Conservation (phyloP, 2,797 vertebrate species). For the Girardinus metallicus region DNA sequence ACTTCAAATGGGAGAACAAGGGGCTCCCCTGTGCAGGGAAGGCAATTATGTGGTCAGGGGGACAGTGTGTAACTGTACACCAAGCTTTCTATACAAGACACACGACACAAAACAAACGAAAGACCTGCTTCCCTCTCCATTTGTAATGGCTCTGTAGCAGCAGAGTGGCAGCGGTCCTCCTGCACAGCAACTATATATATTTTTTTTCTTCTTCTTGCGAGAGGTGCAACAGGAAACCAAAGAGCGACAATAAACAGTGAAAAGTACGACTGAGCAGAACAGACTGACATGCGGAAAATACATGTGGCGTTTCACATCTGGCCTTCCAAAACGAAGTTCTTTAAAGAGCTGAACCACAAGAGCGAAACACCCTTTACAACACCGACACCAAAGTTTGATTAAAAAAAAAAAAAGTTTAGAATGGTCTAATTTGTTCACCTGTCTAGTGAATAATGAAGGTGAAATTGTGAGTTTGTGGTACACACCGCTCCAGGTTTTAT, state of each 20-base stretch:
- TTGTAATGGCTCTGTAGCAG: slow-evolving; percentile 49
- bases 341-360: slow-evolving; percentile 22
- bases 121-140: slow-evolving; percentile 28
- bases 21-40: slow-evolving; percentile 63
- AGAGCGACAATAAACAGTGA: slow-evolving; percentile 23
- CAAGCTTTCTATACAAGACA: slow-evolving; percentile 56
- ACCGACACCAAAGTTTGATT: no score
- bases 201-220: slow-evolving; percentile 16
- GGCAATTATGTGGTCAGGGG: slow-evolving; percentile 64
- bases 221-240: slow-evolving; percentile 19
- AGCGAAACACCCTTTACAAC: slow-evolving; percentile 9
- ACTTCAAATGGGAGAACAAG: slow-evolving; percentile 70
- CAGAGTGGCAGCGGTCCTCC: slow-evolving; percentile 32
- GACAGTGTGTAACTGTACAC: slow-evolving; percentile 64
- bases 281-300: slow-evolving; percentile 35
- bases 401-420: fast-evolving
- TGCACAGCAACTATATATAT: slow-evolving; percentile 43
- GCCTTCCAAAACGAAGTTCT: slow-evolving; percentile 41
- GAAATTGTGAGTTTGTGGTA: slow-evolving; percentile 44
- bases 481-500: slow-evolving; percentile 32
- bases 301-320: slow-evolving; percentile 34
- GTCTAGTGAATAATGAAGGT: slow-evolving; percentile 52
- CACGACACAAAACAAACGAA: slow-evolving; percentile 40
- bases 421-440: slow-evolving; percentile 22
- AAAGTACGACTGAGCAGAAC: slow-evolving; percentile 11